Percentiles rank a stretch among this genome's conserved stretches.
phyloP scores from a whole-genome alignment of 1,140 invertebrate genomes.

The Orius insidiosus region DNA sequence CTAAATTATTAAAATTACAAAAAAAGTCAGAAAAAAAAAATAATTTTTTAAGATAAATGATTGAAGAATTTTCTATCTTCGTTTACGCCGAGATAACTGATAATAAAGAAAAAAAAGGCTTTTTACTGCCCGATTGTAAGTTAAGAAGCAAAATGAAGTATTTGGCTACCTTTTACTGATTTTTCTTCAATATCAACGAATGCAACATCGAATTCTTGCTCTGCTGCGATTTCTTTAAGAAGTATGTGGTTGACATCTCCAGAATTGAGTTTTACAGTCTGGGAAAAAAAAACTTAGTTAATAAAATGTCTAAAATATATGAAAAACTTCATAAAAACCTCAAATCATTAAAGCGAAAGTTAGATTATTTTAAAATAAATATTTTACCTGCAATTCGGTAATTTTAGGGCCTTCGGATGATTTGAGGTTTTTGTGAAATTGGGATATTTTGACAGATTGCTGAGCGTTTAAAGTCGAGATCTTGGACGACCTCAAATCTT shows the following conservation, averaged over 20 bases:
- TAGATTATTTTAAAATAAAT: constrained; percentile 12
- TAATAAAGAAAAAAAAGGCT: too few relatives aligned
- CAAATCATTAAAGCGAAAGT: too few relatives aligned
- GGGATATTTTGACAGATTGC: constrained; percentile 77
- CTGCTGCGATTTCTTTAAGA: constrained; percentile 72
- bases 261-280: constrained; percentile 56
- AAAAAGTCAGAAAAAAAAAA: too few relatives aligned
- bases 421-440: constrained; percentile 86
- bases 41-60: too few relatives aligned
- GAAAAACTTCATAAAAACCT: not conserved
- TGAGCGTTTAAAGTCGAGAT: constrained; percentile 54
- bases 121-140: too few relatives aligned
- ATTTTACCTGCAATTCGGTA: constrained; percentile 66
- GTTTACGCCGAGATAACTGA: too few relatives aligned
- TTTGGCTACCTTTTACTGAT: constrained; percentile 42
- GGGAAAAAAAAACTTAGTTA: too few relatives aligned
- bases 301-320: too few relatives aligned
- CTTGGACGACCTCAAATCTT: constrained; percentile 57
- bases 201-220: constrained; percentile 84
- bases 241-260: constrained; percentile 70
- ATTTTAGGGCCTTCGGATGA: constrained; percentile 64
- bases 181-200: constrained; percentile 89
- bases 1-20: too few relatives aligned
- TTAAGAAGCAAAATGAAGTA: too few relatives aligned
- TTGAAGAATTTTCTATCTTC: too few relatives aligned